Evolutionary conservation across 2,888 invertebrate genomes (phyloP).

Genomic region (Acrobasis consociella): DNA sequence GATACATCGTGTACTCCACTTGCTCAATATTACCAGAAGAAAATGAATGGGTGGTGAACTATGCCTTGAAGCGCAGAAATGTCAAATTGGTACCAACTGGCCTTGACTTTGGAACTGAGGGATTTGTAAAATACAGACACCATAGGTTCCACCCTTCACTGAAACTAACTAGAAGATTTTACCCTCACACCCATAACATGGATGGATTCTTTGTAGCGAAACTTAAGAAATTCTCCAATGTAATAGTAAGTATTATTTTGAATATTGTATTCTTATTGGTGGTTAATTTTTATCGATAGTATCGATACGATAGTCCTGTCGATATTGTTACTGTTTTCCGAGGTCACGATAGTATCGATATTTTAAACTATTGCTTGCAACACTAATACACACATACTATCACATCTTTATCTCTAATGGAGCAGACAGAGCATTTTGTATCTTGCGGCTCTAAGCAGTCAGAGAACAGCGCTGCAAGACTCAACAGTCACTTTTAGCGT

Average conservation of each 20-base stretch:
- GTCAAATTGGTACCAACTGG: constrained; percentile 97
- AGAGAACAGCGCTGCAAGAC: too few relatives aligned
- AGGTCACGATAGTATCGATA: too few relatives aligned
- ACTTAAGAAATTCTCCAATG: constrained; percentile 96
- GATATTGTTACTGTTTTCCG: too few relatives aligned
- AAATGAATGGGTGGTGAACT: constrained; percentile 98
- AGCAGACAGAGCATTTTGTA: too few relatives aligned
- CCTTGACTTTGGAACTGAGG: constrained; percentile 97
- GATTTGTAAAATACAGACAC: constrained; percentile 94
- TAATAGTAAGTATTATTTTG: constrained; percentile 68
- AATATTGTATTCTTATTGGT: neutral
- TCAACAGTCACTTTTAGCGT: too few relatives aligned
- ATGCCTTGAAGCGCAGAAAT: constrained; percentile 94
- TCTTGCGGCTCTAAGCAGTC: too few relatives aligned
- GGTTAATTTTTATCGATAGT: too few relatives aligned
- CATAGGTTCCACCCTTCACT: constrained; percentile 95
- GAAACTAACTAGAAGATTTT: constrained; percentile 94
- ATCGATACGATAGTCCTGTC: too few relatives aligned
- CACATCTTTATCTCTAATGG: too few relatives aligned
- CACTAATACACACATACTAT: too few relatives aligned
- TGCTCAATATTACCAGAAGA: constrained; percentile 99
- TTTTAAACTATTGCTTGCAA: too few relatives aligned
- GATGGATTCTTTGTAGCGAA: constrained; percentile 99
- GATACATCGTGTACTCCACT: constrained; percentile 98
- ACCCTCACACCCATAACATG: constrained; percentile 99